These are phyloP conservation scores for Muscicapa comitata DNA, from an alignment of 2,797 vertebrate species.

Conservation along the genomic window DNA sequence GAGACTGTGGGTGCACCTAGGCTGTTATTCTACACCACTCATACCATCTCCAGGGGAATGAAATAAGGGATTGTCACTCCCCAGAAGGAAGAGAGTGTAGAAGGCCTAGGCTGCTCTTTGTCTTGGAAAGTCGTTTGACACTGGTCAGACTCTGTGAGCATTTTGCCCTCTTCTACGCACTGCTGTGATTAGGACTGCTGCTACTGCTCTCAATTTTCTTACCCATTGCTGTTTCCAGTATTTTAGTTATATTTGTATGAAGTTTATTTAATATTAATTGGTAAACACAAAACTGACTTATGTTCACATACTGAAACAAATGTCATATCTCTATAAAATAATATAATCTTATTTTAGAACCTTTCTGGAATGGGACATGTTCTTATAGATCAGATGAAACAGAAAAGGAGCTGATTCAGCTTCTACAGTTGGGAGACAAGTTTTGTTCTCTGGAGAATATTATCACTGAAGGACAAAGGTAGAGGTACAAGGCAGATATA, in stretches of 20 bases:
- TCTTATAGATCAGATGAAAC: background rate
- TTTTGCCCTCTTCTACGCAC: background rate
- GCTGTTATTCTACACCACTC: background rate
- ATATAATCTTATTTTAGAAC: background rate
- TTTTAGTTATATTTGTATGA: background rate
- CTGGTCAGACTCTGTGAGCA: background rate
- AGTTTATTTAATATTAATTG: background rate
- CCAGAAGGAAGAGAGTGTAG: background rate
- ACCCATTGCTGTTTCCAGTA: background rate
- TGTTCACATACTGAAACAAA: background rate
- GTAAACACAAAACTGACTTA: rapidly evolving
- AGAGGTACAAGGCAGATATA: background rate
- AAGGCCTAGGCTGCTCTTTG: background rate
- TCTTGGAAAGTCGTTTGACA: rapidly evolving
- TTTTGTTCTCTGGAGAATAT: background rate
- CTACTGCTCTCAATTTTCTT: background rate
- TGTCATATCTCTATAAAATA: background rate
- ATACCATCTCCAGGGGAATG: no score
- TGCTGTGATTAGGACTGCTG: background rate
- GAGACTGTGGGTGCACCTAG: no score
- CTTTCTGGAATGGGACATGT: background rate
- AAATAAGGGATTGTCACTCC: background rate
- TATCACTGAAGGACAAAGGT: background rate
- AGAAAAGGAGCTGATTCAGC: background rate
- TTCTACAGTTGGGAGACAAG: background rate